A percentile compares a stretch with the other conserved stretches of the same genome.
phyloP scores from a whole-genome alignment of 2,888 invertebrate genomes.

The Chalcis sispes region DNA sequence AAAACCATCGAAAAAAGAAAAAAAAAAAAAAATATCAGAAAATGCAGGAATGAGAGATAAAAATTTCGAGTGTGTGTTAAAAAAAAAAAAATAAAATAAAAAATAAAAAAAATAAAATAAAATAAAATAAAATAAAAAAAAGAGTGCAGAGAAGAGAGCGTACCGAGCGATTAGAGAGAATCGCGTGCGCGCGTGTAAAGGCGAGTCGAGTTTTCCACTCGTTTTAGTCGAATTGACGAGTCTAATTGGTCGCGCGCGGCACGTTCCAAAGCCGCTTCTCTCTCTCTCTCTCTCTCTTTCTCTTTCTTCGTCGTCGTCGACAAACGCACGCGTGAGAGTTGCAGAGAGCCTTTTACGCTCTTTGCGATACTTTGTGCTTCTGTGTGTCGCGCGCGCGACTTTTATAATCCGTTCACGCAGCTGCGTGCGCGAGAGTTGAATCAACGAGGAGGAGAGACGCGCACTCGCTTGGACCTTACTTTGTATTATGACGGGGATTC shows the following conservation, averaged over 20 bases:
- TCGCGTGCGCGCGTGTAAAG: neutral
- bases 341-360: conserved; percentile 4
- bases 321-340: neutral
- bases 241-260: conserved; percentile 60
- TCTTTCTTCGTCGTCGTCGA: no score
- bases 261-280: conserved; percentile 32
- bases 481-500: no score
- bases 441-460: neutral
- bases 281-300: no score
- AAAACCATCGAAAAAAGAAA: neutral
- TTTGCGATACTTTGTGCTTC: neutral
- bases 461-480: no score
- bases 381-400: conserved; percentile 48
- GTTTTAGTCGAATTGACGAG: conserved; percentile 57
- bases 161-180: conserved; percentile 27
- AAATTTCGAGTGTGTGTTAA: conserved; percentile 47
- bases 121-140: no score
- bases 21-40: neutral
- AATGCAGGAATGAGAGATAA: no score
- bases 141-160: conserved; percentile 10
- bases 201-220: conserved; percentile 52
- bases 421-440: conserved; percentile 47
- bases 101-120: no score
- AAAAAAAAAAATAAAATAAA: no score
- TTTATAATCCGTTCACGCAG: conserved; percentile 65